Evolutionary conservation across 1,140 invertebrate species (phyloP), one percentile per base, ranked within the genome.

Genomic region (Zeugodacus cucurbitae): DNA sequence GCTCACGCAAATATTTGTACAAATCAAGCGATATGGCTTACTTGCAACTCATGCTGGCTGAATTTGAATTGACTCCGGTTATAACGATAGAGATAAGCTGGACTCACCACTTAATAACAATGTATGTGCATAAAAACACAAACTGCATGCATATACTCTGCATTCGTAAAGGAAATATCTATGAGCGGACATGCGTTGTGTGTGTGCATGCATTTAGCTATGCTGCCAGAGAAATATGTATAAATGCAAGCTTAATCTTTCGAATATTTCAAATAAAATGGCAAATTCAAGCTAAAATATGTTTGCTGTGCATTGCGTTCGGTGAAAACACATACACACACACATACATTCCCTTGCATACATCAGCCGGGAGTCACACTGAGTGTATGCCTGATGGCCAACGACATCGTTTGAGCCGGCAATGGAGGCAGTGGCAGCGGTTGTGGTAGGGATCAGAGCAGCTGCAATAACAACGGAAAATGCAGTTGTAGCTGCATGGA

Each of bases 211-310:
- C 62, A 67, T 78, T 41, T n/a, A 8, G 32, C 29, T 78, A 8
- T 78, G 70, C 17, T 44, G 34, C 41, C 74, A 82, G 34, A 82
- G 41, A 48, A 82, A 48, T 48, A n/a, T n/a, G n/a, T n/a, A 48
- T 54, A 82, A 82, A 82, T 11, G 1, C 32, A 82, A 82, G 34
- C 44, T 82, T 82, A 82, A 82, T 82, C 74, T 82, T 22, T 82
- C 22, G 41, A 82, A 82, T 82, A 82, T 82, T 82, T 82, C 41
- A 82, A 41, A 82, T 82, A 82, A 74, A 82, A 82, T 82, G 41
- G 74, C 41, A 82, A 82, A 82, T 82, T 82, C 74, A 82, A 48
- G 74, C 41, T 48, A 41, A 82, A 82, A 48, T 82, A 82, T 82
- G 74, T 41, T 17, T 29, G 44, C 74, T 37, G 37, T 26, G 22